Evolutionary conservation across 2,888 invertebrate genomes (phyloP).

Genomic region (Caenorhabditis sp.): DNA sequence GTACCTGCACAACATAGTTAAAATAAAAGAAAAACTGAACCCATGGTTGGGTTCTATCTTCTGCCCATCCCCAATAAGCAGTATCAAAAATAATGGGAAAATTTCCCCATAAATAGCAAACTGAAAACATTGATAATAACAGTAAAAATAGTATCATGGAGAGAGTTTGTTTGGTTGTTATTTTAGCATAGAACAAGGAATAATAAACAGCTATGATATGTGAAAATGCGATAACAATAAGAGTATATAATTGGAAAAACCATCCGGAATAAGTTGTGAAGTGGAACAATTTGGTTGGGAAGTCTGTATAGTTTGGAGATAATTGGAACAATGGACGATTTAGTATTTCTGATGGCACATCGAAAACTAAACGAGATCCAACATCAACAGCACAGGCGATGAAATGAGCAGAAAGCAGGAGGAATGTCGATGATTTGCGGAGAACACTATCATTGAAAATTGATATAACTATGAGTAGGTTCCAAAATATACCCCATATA

Average conservation of each 20-base stretch:
- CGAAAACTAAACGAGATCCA: constrained; percentile 34
- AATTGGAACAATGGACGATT: constrained; percentile 31
- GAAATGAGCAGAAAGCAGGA: constrained; percentile 22
- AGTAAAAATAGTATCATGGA: constrained; percentile 9
- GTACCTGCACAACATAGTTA: constrained; percentile 38
- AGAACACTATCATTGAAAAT: constrained; percentile 30
- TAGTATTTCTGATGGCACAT: constrained; percentile 35
- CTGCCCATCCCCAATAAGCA: constrained; percentile 40
- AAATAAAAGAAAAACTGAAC: constrained; percentile 36
- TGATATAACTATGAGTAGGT: constrained; percentile 23
- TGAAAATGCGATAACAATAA: constrained; percentile 35
- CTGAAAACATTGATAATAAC: constrained; percentile 28
- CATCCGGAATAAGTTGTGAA: constrained; percentile 38
- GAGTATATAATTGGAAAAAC: constrained; percentile 35
- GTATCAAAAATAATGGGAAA: constrained; percentile 27
- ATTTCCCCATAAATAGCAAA: constrained; percentile 26
- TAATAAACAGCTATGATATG: constrained; percentile 36
- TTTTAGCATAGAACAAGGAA: constrained; percentile 22
- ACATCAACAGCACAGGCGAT: constrained; percentile 32
- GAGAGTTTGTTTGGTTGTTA: constrained; percentile 21
- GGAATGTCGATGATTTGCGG: constrained; percentile 33
- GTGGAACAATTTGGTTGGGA: constrained; percentile 36
- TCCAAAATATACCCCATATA: constrained; percentile 42
- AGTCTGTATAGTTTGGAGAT: constrained; percentile 31
- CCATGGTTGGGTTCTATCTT: constrained; percentile 16